Evolutionary conservation across 64 coral and sea anemone species (phyloP), one percentile per base, ranked within the genome.

Genomic region (Catalaphyllia jardinei): DNA sequence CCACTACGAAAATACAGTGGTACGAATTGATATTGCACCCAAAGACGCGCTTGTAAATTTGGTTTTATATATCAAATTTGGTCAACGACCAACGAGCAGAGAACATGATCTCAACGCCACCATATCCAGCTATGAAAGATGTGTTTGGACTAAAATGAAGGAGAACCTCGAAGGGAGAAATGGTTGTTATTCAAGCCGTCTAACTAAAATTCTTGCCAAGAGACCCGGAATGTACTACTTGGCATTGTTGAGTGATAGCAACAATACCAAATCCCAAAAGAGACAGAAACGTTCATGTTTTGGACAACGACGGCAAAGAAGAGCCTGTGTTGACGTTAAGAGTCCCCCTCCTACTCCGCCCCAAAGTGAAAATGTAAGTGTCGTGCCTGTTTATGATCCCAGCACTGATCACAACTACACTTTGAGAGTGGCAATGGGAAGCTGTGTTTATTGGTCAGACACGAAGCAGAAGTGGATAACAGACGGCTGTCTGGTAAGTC

Each of bases 361-460:
- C 10, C 29, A 59, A 19, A 64, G 75, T 25, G 15, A 89, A 79
- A 77, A 65, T 28, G 74, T 79, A 51, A 28, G 54, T 57, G 54
- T 57, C 0, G 11, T 54, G 60, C 87, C 76, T 55, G 64, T 72
- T 18, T 35, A 31, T 80, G 62, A 81, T 10, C 10, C 60, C 7
- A 80, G 64, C 12, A 55, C 27, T 3, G 76, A 89, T 59, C 61
- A 80, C 7, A 89, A 81, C 77, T 89, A 89, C 29, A 89, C 88
- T 12, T n/a, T 89, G 24, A 13, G 22, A 10, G 71, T 89, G 38
- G 54, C 65, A 18, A 62, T 80, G 24, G 77, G 60, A 17, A 89
- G 88, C 52, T 89, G 88, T 35, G 76, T 89, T 49, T 80, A 80
- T 59, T 89, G 88, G 88, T 71, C 42, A 71, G 88, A 80, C 18